These are phyloP conservation scores for Penaeus indicus DNA, from an alignment of 1,140 invertebrate genomes.

Conservation along the genomic window DNA sequence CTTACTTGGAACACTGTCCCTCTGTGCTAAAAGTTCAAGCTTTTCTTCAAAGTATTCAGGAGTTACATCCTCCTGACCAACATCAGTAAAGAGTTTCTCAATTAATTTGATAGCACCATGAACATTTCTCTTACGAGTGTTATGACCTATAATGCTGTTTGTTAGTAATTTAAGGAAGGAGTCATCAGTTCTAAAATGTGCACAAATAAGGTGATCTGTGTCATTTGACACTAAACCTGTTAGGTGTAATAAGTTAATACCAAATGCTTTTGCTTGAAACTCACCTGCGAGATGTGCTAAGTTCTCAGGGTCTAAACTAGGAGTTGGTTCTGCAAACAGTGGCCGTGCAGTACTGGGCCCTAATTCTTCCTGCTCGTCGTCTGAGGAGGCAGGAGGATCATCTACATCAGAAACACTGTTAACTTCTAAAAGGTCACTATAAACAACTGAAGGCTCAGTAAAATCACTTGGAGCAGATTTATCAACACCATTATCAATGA, in stretches of 20 bases:
- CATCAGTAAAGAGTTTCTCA: slow-evolving; percentile 48
- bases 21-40: slow-evolving; percentile 27
- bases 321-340: slow-evolving; percentile 51
- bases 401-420: slow-evolving; percentile 42
- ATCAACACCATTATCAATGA: not conserved
- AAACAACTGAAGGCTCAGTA: not conserved
- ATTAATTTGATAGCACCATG: slow-evolving; percentile 37
- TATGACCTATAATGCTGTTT: slow-evolving; percentile 38
- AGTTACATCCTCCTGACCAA: slow-evolving; percentile 37
- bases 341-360: slow-evolving; percentile 59
- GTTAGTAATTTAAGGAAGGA: slow-evolving; percentile 46
- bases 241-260: slow-evolving; percentile 41
- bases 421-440: not conserved
- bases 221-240: slow-evolving; percentile 56
- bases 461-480: slow-evolving; percentile 28
- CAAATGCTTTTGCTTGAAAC: slow-evolving; percentile 53
- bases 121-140: slow-evolving; percentile 36
- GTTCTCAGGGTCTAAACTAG: slow-evolving; percentile 43
- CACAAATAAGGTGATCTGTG: slow-evolving; percentile 55
- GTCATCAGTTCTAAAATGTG: slow-evolving; percentile 49
- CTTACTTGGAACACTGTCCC: not conserved
- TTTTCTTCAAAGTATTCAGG: slow-evolving; percentile 49
- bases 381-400: slow-evolving; percentile 46
- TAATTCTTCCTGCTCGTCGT: slow-evolving; percentile 35
- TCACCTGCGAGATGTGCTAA: slow-evolving; percentile 50